These are phyloP conservation scores for Pseudococcus viburni DNA, from an alignment of 2,888 invertebrate species.

Conservation along the genomic window DNA sequence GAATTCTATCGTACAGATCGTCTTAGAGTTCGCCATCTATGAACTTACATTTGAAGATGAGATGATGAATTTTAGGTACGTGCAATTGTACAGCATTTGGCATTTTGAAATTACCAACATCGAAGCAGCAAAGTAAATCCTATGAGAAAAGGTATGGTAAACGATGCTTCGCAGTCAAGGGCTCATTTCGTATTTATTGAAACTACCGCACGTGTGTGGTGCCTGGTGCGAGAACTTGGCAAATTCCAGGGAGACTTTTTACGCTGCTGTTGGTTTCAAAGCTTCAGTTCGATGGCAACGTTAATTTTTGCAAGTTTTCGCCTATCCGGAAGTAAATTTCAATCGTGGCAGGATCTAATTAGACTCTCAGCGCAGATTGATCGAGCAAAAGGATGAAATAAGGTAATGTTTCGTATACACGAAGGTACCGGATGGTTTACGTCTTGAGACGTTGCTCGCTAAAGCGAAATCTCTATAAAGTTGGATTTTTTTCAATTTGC, in stretches of 20 bases:
- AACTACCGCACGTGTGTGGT: neutral
- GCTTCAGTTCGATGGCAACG: neutral
- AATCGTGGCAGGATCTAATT: neutral
- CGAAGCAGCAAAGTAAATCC: too few relatives aligned
- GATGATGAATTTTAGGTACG: neutral
- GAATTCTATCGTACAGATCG: neutral
- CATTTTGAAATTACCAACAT: neutral
- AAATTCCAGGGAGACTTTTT: constrained; percentile 5
- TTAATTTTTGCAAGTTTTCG: neutral
- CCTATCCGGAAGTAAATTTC: neutral
- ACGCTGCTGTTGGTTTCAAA: neutral
- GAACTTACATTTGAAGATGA: neutral
- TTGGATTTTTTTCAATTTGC: constrained; percentile 40
- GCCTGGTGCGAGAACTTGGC: neutral
- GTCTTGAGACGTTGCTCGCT: neutral
- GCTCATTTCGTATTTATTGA: constrained; percentile 16
- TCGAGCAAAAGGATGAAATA: neutral
- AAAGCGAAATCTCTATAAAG: neutral
- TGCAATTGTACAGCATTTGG: neutral
- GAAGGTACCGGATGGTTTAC: neutral
- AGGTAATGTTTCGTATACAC: neutral
- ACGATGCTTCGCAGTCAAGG: neutral
- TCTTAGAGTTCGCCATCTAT: neutral
- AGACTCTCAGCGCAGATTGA: neutral
- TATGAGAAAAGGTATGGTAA: neutral